Evolutionary conservation across 2,797 vertebrate genomes (phyloP).

Genomic region (Anisognathus igniventris): DNA sequence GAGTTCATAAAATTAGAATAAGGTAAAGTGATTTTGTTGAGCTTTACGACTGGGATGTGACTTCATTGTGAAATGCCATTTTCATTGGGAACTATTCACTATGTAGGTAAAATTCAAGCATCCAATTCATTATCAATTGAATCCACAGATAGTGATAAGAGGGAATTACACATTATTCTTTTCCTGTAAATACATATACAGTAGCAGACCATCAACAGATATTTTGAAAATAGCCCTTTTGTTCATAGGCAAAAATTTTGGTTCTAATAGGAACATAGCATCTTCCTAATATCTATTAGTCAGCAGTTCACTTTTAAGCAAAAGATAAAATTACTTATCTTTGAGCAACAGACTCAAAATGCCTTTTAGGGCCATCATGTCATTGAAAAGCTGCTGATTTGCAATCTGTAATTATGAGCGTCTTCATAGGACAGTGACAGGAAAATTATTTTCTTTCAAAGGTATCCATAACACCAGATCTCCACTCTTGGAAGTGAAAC

Average conservation of each 20-base stretch:
- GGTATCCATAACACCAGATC: not conserved
- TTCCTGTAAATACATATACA: not conserved
- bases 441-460: not conserved
- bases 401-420: not conserved
- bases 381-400: not conserved
- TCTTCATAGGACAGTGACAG: not conserved
- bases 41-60: not conserved
- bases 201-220: not conserved
- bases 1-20: not conserved
- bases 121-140: not conserved
- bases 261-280: not conserved
- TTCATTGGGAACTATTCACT: not conserved
- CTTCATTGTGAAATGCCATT: not conserved
- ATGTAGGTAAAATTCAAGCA: not conserved
- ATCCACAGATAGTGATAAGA: not conserved
- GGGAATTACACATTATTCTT: not conserved
- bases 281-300: not conserved
- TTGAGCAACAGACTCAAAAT: not conserved
- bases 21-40: not conserved
- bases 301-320: not conserved
- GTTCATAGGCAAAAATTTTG: not conserved
- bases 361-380: not conserved
- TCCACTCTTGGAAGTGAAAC: not conserved
- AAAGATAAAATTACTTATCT: conserved; percentile 3
- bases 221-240: not conserved